Evolutionary conservation across 2,888 invertebrate species (phyloP).

Genomic region (Parnassius mnemosyne): DNA sequence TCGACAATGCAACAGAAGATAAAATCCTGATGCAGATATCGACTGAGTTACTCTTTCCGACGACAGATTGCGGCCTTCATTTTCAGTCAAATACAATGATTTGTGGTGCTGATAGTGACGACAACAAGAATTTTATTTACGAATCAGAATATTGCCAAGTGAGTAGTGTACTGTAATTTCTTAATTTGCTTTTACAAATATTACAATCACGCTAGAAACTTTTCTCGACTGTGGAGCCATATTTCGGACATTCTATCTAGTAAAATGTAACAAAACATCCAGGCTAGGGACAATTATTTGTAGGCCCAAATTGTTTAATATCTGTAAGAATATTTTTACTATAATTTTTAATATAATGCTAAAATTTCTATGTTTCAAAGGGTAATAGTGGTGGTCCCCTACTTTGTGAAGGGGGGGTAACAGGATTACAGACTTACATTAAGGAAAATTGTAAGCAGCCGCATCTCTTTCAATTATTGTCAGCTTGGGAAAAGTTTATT

Average conservation of each 20-base stretch:
- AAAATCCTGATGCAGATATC: constrained; percentile 46
- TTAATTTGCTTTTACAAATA: constrained; percentile 4
- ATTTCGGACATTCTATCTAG: too few species aligned
- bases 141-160: constrained; percentile 57
- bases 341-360: background rate
- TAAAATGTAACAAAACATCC: too few species aligned
- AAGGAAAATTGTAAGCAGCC: constrained; percentile 59
- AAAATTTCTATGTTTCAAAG: constrained; percentile 37
- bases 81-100: constrained; percentile 52
- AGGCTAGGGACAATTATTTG: too few species aligned
- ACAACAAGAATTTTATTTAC: constrained; percentile 40
- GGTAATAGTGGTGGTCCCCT: constrained; percentile 70
- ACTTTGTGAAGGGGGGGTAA: constrained; percentile 56
- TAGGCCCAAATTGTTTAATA: too few species aligned
- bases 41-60: constrained; percentile 50
- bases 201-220: too few species aligned
- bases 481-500: constrained; percentile 59
- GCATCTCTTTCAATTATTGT: constrained; percentile 58
- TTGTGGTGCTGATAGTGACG: constrained; percentile 50
- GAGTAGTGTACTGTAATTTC: constrained; percentile 25
- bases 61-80: constrained; percentile 50
- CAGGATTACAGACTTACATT: constrained; percentile 65
- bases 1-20: constrained; percentile 44
- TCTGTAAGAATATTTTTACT: too few species aligned
- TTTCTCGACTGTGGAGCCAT: too few species aligned